phyloP scores from a whole-genome alignment of 2,113 vertebrate species.

The Ptilonorhynchus violaceus region DNA sequence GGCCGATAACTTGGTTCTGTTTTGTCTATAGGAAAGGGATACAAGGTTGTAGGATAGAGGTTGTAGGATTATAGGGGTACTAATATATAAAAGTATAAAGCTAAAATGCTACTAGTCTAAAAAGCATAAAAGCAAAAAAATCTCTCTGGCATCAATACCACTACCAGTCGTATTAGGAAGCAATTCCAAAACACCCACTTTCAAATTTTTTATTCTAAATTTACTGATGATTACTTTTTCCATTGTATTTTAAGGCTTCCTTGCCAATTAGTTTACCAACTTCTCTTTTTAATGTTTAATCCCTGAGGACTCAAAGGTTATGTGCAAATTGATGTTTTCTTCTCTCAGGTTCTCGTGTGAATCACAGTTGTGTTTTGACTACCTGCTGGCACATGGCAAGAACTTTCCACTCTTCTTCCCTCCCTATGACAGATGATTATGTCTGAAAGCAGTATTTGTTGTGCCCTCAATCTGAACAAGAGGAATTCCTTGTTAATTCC shows the following conservation, averaged over 20 bases:
- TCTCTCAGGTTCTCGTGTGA: background rate
- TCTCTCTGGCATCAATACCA: no score
- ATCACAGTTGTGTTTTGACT: background rate
- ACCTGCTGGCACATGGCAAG: background rate
- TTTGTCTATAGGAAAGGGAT: no score
- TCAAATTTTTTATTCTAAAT: background rate
- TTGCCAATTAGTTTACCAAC: background rate
- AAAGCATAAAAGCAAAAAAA: no score
- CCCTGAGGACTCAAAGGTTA: background rate
- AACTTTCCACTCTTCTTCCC: background rate
- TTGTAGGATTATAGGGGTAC: no score
- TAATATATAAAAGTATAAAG: no score
- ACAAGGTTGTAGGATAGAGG: no score
- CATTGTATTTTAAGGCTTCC: background rate
- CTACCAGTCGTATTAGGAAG: background rate
- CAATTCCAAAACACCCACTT: background rate
- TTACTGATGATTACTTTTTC: background rate
- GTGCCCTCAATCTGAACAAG: background rate
- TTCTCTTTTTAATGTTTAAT: background rate
- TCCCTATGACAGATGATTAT: background rate
- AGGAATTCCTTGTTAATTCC: background rate
- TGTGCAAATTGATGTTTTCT: background rate
- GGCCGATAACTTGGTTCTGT: no score
- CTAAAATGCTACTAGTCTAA: no score
- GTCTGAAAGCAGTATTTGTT: background rate